These are phyloP conservation scores for Andrena fulva DNA, from an alignment of 2,888 invertebrate genomes.

Conservation along the genomic window DNA sequence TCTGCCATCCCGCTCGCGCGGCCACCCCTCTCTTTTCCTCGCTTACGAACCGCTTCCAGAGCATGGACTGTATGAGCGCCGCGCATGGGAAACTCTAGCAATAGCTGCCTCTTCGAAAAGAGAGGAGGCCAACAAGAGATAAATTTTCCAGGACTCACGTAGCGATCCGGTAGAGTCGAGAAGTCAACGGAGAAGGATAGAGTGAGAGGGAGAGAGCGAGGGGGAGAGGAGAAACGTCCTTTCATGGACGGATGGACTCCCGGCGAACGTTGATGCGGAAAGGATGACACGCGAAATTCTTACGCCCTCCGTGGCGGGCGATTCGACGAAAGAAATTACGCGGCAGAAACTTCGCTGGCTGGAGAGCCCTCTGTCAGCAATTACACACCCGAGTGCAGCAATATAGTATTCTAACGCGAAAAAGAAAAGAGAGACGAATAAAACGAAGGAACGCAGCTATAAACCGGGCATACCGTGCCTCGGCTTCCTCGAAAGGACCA, in stretches of 20 bases:
- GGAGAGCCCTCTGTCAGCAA: constrained; percentile 8
- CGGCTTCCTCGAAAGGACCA: neutral
- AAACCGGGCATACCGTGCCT: constrained; percentile 1
- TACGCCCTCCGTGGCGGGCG: constrained; percentile 8
- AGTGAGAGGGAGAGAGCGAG: neutral
- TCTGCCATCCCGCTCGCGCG: constrained; percentile 20
- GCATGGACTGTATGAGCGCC: constrained; percentile 47
- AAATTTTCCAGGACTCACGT: constrained; percentile 63
- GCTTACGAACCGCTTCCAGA: constrained; percentile 31
- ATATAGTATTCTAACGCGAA: neutral
- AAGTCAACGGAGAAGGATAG: constrained; percentile 19
- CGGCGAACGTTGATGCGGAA: constrained; percentile 32
- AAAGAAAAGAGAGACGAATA: constrained; percentile 5
- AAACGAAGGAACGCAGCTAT: neutral
- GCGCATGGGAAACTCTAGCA: constrained; percentile 62
- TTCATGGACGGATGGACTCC: constrained; percentile 29
- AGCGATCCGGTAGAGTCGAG: constrained; percentile 36
- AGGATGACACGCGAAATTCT: constrained; percentile 58
- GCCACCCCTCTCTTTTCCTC: constrained; percentile 40
- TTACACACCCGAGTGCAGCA: neutral
- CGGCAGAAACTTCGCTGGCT: neutral
- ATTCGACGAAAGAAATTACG: constrained; percentile 44
- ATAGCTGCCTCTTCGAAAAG: constrained; percentile 25
- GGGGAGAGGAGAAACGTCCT: constrained; percentile 10
- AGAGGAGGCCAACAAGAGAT: constrained; percentile 45